These are phyloP conservation scores for Henricia sp. DNA, from an alignment of 53 echinoderm and acorn worm species.

Conservation along the genomic window DNA sequence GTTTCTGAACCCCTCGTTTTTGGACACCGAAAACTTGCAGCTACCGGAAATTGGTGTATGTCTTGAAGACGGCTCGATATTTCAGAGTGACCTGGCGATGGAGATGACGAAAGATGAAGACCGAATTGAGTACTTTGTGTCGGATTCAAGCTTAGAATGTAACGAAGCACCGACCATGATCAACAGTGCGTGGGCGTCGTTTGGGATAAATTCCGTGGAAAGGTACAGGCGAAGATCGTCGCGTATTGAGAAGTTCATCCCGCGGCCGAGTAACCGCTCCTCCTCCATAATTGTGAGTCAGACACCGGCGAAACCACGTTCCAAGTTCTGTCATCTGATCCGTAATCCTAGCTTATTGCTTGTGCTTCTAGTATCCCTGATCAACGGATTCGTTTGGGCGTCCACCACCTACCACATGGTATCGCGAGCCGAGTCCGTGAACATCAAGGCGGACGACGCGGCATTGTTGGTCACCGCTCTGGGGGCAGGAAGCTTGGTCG, in stretches of 20 bases:
- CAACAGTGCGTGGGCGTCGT: slow-evolving; percentile 19
- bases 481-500: slow-evolving; percentile 37
- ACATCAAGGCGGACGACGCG: slow-evolving; percentile 23
- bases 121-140: slow-evolving; percentile 7
- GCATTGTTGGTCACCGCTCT: slow-evolving; percentile 29
- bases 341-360: slow-evolving; percentile 24
- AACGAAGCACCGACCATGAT: neutral
- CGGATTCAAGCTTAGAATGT: neutral
- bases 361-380: neutral
- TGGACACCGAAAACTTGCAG: neutral
- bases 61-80: slow-evolving; percentile 31
- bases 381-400: slow-evolving; percentile 38
- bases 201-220: neutral
- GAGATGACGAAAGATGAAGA: slow-evolving; percentile 1
- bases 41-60: neutral
- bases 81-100: neutral
- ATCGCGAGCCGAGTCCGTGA: slow-evolving; percentile 37
- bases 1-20: slow-evolving; percentile 24
- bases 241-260: neutral
- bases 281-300: slow-evolving; percentile 18
- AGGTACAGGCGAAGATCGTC: neutral
- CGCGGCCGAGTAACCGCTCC: neutral
- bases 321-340: neutral
- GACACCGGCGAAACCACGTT: neutral
- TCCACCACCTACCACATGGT: slow-evolving; percentile 37